Evolutionary conservation across 2,888 invertebrate species (phyloP).

Genomic region (Trichacis sp.): DNA sequence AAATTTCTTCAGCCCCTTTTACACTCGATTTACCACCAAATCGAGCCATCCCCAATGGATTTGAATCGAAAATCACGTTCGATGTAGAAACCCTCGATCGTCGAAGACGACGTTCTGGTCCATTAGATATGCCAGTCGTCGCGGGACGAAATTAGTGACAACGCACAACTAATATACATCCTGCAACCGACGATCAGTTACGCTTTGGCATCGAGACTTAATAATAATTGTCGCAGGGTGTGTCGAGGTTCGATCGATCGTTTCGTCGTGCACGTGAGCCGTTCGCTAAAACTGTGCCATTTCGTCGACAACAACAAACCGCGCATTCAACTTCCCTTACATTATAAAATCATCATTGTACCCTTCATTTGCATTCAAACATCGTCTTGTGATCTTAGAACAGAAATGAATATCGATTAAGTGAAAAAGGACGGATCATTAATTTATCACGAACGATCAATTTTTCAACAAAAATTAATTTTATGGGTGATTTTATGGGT

Average conservation of each 20-base stretch:
- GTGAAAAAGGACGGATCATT: too few species aligned
- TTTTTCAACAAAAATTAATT: too few species aligned
- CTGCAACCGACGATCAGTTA: conserved; percentile 57
- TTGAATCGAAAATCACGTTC: neutral
- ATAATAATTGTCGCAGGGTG: conserved; percentile 51
- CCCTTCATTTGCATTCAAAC: too few species aligned
- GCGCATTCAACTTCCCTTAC: neutral
- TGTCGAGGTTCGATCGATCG: conserved; percentile 36
- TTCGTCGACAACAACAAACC: neutral
- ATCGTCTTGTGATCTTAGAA: too few species aligned
- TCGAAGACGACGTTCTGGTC: conserved; percentile 28
- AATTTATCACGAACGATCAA: too few species aligned
- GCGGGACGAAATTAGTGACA: conserved; percentile 20
- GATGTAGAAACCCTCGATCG: neutral
- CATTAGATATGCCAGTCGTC: conserved; percentile 35
- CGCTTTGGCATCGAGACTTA: conserved; percentile 58
- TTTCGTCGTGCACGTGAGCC: neutral
- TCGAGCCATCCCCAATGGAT: too few species aligned
- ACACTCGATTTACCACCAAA: too few species aligned
- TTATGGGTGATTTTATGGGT: too few species aligned
- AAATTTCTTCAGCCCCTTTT: too few species aligned
- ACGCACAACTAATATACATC: conserved; percentile 31
- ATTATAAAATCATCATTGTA: too few species aligned
- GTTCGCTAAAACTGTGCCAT: neutral
- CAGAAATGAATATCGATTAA: too few species aligned